Base-by-base conservation (phyloP, 2,888 invertebrate genomes). In the Neoitamus cyanurus region DNA sequence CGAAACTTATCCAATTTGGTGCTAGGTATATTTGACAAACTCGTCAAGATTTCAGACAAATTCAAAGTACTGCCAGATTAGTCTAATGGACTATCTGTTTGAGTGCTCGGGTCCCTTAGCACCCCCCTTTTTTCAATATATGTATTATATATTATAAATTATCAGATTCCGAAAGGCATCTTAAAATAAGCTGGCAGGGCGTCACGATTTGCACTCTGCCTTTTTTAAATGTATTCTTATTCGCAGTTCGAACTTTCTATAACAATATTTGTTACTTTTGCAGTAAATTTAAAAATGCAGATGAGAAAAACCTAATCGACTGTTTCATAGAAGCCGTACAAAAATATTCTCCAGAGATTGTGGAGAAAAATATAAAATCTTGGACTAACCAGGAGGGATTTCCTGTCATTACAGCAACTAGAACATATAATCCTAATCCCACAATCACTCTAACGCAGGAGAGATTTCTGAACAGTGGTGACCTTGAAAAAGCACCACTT, bases 391-490 rank as follows among this genome's bases (percentile, higher is more conserved):
- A 42, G n/a, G n/a, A 42, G 42, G 42, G 42, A 5, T 42, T 42
- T 42, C 42, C 42, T 15, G 42, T 94, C 0, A 88, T 95, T 6
- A 92, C 89, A 1, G 93, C 94, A 0, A 83, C 88, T 37, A 89
- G 90, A 37, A 92, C 94, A 85, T 94, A 95, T 1, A 36, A 87
- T 0, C 25, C 86, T n/a, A n/a, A n/a, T 68, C 88, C 88, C 20
- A 90, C 91, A 0, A 92, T 94, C 3, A 91, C 90, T 36, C 89
- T 95, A 13, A 92, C 91, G 0, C 95, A 95, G 84, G 72, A 72
- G 15, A 83, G 83, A 72, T 82, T 82, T 37, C 25, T 82, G 13
- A 82, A 69, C 6, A 37, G 25, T 69, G 82, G 82, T 25, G 36
- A 36, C 6, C 3, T 25, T 1, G 82, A 82, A n/a, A 31, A 69